Percentiles rank a stretch among this genome's conserved stretches.
Conservation (phyloP, 2,888 invertebrate species). For the Disparrhopalites patrizii region DNA sequence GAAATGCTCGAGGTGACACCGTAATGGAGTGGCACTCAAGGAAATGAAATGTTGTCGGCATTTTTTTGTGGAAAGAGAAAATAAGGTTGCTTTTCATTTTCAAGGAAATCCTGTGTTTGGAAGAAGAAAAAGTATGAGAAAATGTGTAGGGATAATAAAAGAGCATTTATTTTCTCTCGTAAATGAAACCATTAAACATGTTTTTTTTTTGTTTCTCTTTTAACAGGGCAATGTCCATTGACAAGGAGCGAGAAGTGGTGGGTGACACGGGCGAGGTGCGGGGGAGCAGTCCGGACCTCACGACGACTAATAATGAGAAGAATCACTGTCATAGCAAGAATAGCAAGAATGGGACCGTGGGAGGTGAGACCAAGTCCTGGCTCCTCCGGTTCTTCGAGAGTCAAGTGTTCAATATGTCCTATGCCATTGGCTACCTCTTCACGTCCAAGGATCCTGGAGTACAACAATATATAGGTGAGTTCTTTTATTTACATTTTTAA, state of each 20-base stretch:
- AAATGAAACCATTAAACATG: not conserved
- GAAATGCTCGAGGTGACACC: no score
- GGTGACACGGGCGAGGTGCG: not conserved
- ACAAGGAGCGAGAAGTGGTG: slow-evolving; percentile 12
- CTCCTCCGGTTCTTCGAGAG: slow-evolving; percentile 91
- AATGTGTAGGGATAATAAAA: not conserved
- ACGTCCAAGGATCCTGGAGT: slow-evolving; percentile 98
- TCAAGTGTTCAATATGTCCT: slow-evolving; percentile 95
- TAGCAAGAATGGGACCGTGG: slow-evolving; percentile 5
- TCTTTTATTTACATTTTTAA: no score
- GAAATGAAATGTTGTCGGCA: no score
- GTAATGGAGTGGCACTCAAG: no score
- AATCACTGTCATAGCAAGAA: no score
- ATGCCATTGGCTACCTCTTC: slow-evolving; percentile 96
- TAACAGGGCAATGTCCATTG: slow-evolving; percentile 27
- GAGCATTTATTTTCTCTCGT: not conserved
- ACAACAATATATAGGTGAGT: slow-evolving; percentile 84
- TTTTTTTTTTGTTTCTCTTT: not conserved
- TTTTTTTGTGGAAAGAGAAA: not conserved
- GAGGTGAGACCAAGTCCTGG: slow-evolving; percentile 52
- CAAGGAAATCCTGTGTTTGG: no score
- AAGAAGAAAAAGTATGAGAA: not conserved
- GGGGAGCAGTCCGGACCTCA: no score
- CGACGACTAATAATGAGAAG: slow-evolving; percentile 4
- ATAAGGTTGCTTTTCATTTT: no score